These are phyloP conservation scores for Margarornis squamiger DNA, from an alignment of 2,797 vertebrate genomes.

Conservation along the genomic window DNA sequence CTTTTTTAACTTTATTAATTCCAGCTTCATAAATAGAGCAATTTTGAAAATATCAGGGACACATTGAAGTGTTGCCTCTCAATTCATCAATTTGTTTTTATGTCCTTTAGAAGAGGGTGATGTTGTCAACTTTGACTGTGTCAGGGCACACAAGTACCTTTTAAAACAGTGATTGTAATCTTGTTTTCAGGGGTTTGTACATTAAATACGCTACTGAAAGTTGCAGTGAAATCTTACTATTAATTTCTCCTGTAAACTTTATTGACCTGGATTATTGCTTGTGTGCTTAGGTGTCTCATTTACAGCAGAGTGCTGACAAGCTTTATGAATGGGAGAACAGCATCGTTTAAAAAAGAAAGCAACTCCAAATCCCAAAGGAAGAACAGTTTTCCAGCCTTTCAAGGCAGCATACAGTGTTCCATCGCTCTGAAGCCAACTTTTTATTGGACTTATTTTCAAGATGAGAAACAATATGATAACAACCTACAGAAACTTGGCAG, in stretches of 20 bases:
- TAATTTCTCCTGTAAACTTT: slow-evolving; percentile 4
- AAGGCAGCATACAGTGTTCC: not conserved
- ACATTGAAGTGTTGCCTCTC: not conserved
- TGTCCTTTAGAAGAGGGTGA: not conserved
- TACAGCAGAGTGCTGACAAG: not conserved
- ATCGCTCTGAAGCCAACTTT: not conserved
- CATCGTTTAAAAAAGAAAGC: not conserved
- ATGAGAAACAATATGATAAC: slow-evolving; percentile 12
- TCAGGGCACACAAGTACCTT: not conserved
- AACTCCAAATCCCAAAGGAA: not conserved
- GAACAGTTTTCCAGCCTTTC: not conserved
- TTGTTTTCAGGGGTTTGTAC: not conserved
- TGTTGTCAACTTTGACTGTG: not conserved
- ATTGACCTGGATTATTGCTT: not conserved
- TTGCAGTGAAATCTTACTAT: not conserved
- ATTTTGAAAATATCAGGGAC: not conserved
- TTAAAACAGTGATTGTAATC: not conserved
- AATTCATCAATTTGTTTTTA: not conserved
- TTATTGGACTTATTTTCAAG: not conserved
- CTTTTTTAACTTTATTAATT: not conserved
- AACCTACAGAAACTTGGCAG: not conserved
- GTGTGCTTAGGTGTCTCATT: not conserved
- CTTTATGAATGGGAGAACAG: slow-evolving; percentile 7
- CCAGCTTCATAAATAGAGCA: not conserved
- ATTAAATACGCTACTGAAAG: not conserved